Evolutionary conservation across 2,888 invertebrate species (phyloP).

Genomic region (Drosophila vallismaia): DNA sequence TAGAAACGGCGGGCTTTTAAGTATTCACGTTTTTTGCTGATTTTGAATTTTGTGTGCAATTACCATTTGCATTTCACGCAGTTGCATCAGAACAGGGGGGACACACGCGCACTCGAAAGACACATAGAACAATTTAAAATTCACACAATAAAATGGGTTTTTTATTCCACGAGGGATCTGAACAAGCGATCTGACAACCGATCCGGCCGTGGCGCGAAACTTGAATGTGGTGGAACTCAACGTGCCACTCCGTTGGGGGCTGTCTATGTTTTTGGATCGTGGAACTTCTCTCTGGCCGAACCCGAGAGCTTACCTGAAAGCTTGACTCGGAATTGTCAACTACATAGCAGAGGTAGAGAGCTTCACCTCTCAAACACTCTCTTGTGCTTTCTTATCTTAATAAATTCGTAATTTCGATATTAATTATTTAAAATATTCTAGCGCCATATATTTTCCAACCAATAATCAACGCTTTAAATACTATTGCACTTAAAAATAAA

Average conservation of each 20-base stretch:
- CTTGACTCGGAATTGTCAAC: too few species aligned
- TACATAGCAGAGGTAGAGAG: too few species aligned
- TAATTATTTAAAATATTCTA: conserved; percentile 26
- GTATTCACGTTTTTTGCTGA: conserved; percentile 53
- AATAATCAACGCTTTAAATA: conserved; percentile 60
- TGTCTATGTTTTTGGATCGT: neutral
- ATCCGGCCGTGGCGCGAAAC: conserved; percentile 52
- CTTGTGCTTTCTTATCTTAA: too few species aligned
- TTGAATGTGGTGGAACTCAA: conserved; percentile 43
- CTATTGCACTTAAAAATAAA: conserved; percentile 82
- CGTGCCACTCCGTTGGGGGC: neutral
- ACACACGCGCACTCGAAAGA: conserved; percentile 44
- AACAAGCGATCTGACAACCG: conserved; percentile 42
- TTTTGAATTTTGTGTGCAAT: conserved; percentile 44
- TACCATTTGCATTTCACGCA: conserved; percentile 66
- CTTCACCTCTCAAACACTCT: neutral
- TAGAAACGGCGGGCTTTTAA: conserved; percentile 25
- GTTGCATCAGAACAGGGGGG: conserved; percentile 27
- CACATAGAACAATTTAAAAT: conserved; percentile 51
- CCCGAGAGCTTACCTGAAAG: too few species aligned
- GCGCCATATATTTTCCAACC: conserved; percentile 41
- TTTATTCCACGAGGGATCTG: conserved; percentile 5
- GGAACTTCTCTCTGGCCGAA: too few species aligned
- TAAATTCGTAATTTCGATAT: neutral
- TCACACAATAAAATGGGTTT: conserved; percentile 45